phyloP scores from a whole-genome alignment of 2,888 invertebrate species.

The Polylopha cassiicola region DNA sequence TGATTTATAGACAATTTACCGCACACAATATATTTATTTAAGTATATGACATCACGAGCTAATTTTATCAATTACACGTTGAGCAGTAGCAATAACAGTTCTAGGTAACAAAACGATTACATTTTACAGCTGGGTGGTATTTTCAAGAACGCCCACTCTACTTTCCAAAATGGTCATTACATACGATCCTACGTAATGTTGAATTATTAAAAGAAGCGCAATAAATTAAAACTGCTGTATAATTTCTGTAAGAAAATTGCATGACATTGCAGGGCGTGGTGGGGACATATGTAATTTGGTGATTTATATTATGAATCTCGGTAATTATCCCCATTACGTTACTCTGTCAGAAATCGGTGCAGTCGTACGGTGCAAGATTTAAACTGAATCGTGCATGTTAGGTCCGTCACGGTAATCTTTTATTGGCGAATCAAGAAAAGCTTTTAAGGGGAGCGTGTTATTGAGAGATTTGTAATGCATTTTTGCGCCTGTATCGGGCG shows the following conservation, averaged over 20 bases:
- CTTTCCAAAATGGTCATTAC: conserved; percentile 44
- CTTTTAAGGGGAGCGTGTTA: conserved; percentile 64
- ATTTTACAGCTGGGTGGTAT: conserved; percentile 22
- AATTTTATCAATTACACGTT: too few species aligned
- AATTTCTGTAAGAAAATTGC: conserved; percentile 67
- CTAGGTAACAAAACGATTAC: conserved; percentile 19
- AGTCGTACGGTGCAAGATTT: conserved; percentile 46
- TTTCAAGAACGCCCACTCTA: conserved; percentile 14
- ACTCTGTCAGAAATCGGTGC: conserved; percentile 61
- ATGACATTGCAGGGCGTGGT: conserved; percentile 65
- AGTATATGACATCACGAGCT: too few species aligned
- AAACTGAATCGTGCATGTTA: conserved; percentile 44
- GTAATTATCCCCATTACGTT: conserved; percentile 48
- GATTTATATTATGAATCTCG: conserved; percentile 60
- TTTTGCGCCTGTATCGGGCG: conserved; percentile 60
- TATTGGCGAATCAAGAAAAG: conserved; percentile 59
- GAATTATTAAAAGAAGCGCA: conserved; percentile 57
- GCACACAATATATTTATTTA: too few species aligned
- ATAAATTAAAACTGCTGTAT: conserved; percentile 64
- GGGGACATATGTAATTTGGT: conserved; percentile 56
- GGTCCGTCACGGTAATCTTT: conserved; percentile 49
- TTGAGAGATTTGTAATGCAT: conserved; percentile 65
- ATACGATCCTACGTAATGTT: conserved; percentile 21
- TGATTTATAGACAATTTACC: too few species aligned
- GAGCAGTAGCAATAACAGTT: too few species aligned